Evolutionary conservation across 1,140 invertebrate species (phyloP), one percentile per base, ranked within the genome.

Genomic region (Euwallacea similis): DNA sequence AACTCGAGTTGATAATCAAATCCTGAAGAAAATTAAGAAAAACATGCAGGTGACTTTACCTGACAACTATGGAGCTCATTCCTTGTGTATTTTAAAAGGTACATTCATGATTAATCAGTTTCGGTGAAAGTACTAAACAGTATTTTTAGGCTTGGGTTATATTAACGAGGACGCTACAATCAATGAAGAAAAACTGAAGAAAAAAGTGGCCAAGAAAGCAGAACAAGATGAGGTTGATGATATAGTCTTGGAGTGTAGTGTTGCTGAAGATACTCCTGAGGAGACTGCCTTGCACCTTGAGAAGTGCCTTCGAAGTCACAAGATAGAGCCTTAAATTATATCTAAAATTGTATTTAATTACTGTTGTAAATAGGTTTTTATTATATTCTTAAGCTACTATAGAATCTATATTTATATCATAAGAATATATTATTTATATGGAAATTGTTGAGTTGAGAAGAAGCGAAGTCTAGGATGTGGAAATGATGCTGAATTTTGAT

Each of bases 11-110:
- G 70, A 72, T 54, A 33, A 43, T 16, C 7, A 42, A 10, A 41
- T 65, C 21, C n/a, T 72, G 21, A 62, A 61, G 42, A 66, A 72
- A 61, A 9, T 56, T n/a, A 59, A 42, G 41, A 72, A 66, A 42
- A n/a, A 56, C 9, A 43, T 66, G 62, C 42, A 56, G 47, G 56
- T 55, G n/a, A 42, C 42, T n/a, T 7, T 69, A 6, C 63, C 63
- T 7, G 44, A 59, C 10, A 66, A 66, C 15, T 55, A 43, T 62
- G 63, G 55, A 13, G 63, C 42, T n/a, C 70, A 72, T 58, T 42
- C 16, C 8, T 42, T 66, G 7, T 72, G 70, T 15, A 15, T 66
- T 42, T 50, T 44, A 6, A 72, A 59, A 62, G 61, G 66, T 69
- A 58, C 7, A 10, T 15, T 58, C 10, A 7, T 13, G 21, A 21